Percentiles rank a stretch among this genome's conserved stretches.
phyloP scores from a whole-genome alignment of 2,888 invertebrate genomes.

The Baronia brevicornis region DNA sequence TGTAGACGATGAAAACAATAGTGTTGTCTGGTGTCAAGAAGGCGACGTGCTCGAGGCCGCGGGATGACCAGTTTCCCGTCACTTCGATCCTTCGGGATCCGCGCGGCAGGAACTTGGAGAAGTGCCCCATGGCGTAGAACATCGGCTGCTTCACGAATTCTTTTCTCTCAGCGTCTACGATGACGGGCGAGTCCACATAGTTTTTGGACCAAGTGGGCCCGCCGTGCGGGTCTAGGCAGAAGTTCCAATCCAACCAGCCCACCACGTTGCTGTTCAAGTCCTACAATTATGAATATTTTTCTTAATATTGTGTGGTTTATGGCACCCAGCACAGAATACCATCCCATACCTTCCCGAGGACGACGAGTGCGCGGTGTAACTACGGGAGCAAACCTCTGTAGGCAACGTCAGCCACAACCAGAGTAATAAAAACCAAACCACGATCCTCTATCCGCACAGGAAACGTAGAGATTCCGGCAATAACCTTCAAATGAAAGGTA shows the following conservation, averaged over 20 bases:
- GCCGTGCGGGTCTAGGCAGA: slow-evolving; percentile 82
- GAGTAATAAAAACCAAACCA: no score
- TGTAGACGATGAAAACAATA: slow-evolving; percentile 9
- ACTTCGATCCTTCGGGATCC: slow-evolving; percentile 11
- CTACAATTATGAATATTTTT: slow-evolving; percentile 38
- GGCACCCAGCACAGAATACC: no score
- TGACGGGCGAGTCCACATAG: slow-evolving; percentile 84
- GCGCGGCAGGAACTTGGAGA: slow-evolving; percentile 72
- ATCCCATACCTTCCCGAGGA: no score
- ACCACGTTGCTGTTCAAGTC: slow-evolving; percentile 83
- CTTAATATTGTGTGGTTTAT: no score
- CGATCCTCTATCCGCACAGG: no score
- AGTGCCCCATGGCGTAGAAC: slow-evolving; percentile 90
- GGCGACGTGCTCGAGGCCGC: slow-evolving; percentile 7
- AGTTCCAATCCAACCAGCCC: slow-evolving; percentile 96
- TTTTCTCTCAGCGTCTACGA: slow-evolving; percentile 64
- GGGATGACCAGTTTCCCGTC: slow-evolving; percentile 4
- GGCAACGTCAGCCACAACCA: no score
- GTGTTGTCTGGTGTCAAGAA: slow-evolving; percentile 11
- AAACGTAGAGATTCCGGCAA: no score
- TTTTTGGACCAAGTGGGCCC: slow-evolving; percentile 89
- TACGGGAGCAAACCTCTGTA: no score
- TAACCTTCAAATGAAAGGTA: no score
- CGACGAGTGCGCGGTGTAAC: no score
- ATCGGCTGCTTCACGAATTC: slow-evolving; percentile 94